A percentile compares a stretch with the other conserved stretches of the same genome.
phyloP scores from a whole-genome alignment of 2,113 vertebrate genomes.

The Oncorhynchus nerka region DNA sequence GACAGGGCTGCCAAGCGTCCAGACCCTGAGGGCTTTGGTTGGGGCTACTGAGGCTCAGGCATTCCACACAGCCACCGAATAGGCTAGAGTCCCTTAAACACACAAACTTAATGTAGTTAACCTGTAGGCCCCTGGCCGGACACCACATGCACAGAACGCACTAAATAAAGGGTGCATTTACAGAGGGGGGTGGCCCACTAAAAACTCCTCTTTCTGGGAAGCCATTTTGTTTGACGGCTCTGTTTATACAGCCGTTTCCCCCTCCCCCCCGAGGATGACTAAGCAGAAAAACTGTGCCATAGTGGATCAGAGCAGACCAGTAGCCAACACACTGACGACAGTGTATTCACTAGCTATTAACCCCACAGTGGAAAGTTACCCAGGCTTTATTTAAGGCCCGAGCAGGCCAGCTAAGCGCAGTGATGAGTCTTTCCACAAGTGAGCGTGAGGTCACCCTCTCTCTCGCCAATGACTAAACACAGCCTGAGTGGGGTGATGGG shows the following conservation, averaged over 20 bases:
- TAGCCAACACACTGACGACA: constrained; percentile 10
- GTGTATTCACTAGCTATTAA: too few relatives aligned
- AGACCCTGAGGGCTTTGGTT: constrained; percentile 18
- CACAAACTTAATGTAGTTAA: constrained; percentile 18
- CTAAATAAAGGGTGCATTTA: constrained; percentile 63
- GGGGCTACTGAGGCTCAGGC: constrained; percentile 34
- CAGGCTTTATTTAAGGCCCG: neutral
- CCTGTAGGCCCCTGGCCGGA: constrained; percentile 23
- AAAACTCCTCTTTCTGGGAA: neutral
- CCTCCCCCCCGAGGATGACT: constrained; percentile 60
- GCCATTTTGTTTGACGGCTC: constrained; percentile 5
- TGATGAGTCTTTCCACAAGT: constrained; percentile 55
- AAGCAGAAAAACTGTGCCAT: constrained; percentile 52
- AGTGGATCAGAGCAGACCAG: constrained; percentile 27
- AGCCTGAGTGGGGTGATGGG: neutral
- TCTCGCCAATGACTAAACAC: too few relatives aligned
- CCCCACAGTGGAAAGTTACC: neutral
- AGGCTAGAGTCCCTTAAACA: constrained; percentile 39
- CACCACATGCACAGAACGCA: constrained; percentile 33
- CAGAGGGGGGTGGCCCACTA: constrained; percentile 1
- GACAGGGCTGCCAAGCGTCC: constrained; percentile 47
- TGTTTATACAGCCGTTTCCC: constrained; percentile 45
- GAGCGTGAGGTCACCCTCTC: constrained; percentile 31
- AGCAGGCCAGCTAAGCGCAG: constrained; percentile 42
- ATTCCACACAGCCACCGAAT: constrained; percentile 53